These are phyloP conservation scores for Gavialis gangeticus DNA, from an alignment of 2,113 vertebrate species.

Conservation along the genomic window DNA sequence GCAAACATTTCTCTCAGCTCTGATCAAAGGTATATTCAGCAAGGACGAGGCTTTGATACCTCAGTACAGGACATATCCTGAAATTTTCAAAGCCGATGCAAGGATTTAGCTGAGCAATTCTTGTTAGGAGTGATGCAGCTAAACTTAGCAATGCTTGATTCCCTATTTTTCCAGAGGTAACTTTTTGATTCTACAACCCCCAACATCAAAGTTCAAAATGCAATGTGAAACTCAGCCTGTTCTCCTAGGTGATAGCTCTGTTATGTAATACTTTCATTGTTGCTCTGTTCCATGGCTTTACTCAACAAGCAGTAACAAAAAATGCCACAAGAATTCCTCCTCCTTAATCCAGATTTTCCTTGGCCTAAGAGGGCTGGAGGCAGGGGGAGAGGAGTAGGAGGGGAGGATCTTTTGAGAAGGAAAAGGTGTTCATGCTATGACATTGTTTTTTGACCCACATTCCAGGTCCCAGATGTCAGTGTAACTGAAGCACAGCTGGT, in stretches of 20 bases:
- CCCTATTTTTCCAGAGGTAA: not conserved
- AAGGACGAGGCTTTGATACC: slow-evolving; percentile 75
- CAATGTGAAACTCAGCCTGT: not conserved
- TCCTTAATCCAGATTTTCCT: slow-evolving; percentile 1
- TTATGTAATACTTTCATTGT: not conserved
- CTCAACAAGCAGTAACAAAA: slow-evolving; percentile 8
- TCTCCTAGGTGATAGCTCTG: not conserved
- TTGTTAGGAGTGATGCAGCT: slow-evolving; percentile 48
- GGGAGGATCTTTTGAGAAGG: not conserved
- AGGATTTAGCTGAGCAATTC: slow-evolving; percentile 66
- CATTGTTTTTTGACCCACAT: slow-evolving; percentile 29
- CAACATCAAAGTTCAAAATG: not conserved
- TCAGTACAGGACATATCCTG: slow-evolving; percentile 68
- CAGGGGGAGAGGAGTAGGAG: not conserved
- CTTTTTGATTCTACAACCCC: slow-evolving; percentile 12
- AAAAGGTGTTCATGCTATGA: not conserved
- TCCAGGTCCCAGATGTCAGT: not conserved
- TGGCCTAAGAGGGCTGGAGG: too few species aligned
- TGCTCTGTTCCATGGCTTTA: not conserved
- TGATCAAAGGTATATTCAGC: slow-evolving; percentile 78
- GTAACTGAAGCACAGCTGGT: not conserved
- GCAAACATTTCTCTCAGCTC: slow-evolving; percentile 76
- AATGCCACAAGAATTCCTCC: not conserved
- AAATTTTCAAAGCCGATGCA: slow-evolving; percentile 73
- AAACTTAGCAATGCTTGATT: slow-evolving; percentile 56